Evolutionary conservation across 2,113 vertebrate genomes (phyloP).

Genomic region (Lophochroa leadbeateri): DNA sequence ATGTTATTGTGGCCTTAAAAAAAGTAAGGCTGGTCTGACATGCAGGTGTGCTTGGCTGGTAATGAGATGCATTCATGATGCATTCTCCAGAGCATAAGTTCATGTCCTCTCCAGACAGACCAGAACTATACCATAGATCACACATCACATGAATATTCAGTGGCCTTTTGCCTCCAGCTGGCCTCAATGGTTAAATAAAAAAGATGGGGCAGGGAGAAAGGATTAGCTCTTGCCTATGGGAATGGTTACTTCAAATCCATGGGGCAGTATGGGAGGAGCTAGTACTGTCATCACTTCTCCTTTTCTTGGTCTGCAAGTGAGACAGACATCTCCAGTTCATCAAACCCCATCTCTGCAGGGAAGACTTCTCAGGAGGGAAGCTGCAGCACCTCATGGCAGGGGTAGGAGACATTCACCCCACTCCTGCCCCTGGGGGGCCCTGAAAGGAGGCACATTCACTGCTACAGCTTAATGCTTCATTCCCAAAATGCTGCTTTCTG

Average conservation of each 20-base stretch:
- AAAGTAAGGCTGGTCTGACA: neutral
- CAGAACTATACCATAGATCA: neutral
- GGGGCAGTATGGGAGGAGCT: neutral
- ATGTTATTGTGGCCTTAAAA: neutral
- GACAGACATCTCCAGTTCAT: neutral
- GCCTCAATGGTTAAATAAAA: neutral
- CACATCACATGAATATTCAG: neutral
- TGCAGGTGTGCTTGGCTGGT: neutral
- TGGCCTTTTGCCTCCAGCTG: neutral
- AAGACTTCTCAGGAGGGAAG: neutral
- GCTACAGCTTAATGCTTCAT: fast-evolving
- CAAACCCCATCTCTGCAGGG: neutral
- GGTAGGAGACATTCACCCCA: neutral
- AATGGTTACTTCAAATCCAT: neutral
- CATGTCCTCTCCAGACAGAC: neutral
- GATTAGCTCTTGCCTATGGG: neutral
- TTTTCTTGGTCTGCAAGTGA: neutral
- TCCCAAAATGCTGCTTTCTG: neutral
- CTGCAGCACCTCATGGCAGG: neutral
- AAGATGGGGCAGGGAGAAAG: neutral
- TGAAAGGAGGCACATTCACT: fast-evolving
- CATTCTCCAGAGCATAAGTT: neutral
- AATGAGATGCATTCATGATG: neutral
- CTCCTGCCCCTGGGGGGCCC: fast-evolving
- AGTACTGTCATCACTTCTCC: neutral